Conservation (phyloP, 2,797 vertebrate genomes). For the Phataginus tricuspis region DNA sequence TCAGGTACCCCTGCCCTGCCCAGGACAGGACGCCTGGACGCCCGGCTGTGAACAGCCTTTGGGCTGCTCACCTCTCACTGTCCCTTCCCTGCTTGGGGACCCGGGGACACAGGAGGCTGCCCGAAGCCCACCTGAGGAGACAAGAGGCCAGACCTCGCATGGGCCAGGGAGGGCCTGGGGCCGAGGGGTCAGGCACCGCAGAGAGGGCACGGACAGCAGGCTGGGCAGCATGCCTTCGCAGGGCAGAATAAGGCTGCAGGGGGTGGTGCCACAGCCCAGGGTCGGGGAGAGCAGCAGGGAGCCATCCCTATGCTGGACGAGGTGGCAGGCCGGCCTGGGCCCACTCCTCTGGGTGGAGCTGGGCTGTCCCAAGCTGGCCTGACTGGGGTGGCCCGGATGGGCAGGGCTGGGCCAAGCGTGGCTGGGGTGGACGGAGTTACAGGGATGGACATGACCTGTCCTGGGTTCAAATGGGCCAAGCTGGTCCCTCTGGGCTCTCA, state of each 20-base stretch:
- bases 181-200: too few species aligned
- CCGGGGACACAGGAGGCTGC: not conserved
- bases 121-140: not conserved
- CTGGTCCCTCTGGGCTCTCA: too few species aligned
- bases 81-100: not conserved
- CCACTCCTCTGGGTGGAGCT: not conserved
- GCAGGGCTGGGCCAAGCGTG: not conserved
- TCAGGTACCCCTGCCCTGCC: not conserved
- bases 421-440: too few species aligned
- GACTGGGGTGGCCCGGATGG: not conserved
- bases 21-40: too few species aligned
- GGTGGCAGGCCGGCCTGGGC: not conserved
- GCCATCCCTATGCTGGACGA: not conserved
- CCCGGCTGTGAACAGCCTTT: not conserved
- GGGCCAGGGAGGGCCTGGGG: too few species aligned
- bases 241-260: fast-evolving
- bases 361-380: too few species aligned
- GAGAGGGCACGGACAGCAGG: fast-evolving
- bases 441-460: too few species aligned
- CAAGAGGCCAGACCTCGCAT: too few species aligned
- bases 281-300: not conserved
- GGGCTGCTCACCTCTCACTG: too few species aligned
- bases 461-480: too few species aligned
- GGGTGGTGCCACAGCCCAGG: not conserved
- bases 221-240: not conserved